These are phyloP conservation scores for Peromyscus aztecus DNA, from an alignment of 2,797 vertebrate genomes.

Conservation along the genomic window DNA sequence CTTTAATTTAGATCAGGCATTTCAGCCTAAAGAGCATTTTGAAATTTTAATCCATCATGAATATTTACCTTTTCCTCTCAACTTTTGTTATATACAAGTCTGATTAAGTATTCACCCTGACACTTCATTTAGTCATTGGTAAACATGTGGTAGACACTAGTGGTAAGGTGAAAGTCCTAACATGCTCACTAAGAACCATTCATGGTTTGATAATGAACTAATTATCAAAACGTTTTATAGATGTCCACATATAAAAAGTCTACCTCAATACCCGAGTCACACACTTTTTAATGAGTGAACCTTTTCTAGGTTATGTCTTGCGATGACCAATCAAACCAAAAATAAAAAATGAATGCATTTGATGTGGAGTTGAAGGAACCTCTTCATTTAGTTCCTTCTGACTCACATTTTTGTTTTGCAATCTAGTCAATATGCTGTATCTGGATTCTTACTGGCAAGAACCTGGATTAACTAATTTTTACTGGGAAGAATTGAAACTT, in stretches of 20 bases:
- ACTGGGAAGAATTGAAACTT: not conserved
- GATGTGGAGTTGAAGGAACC: not conserved
- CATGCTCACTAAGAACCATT: not conserved
- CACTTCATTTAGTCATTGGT: not conserved
- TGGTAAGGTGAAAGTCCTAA: not conserved
- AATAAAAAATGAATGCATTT: constrained; percentile 13
- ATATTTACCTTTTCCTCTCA: not conserved
- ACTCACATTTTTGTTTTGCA: not conserved
- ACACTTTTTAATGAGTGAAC: not conserved
- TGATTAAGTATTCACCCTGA: not conserved
- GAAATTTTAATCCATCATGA: not conserved
- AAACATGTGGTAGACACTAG: not conserved
- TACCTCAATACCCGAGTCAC: not conserved
- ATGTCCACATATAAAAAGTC: not conserved
- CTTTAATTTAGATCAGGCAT: not conserved
- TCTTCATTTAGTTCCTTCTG: not conserved
- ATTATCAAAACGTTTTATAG: not conserved
- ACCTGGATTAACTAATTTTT: not conserved
- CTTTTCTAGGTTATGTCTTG: not conserved
- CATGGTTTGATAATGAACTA: not conserved
- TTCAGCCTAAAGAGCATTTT: not conserved
- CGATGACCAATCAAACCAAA: not conserved
- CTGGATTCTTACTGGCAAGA: not conserved
- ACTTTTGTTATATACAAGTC: not conserved
- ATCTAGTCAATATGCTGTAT: not conserved